These are phyloP conservation scores for Melanargia galathea DNA, from an alignment of 2,888 invertebrate species.

Conservation along the genomic window DNA sequence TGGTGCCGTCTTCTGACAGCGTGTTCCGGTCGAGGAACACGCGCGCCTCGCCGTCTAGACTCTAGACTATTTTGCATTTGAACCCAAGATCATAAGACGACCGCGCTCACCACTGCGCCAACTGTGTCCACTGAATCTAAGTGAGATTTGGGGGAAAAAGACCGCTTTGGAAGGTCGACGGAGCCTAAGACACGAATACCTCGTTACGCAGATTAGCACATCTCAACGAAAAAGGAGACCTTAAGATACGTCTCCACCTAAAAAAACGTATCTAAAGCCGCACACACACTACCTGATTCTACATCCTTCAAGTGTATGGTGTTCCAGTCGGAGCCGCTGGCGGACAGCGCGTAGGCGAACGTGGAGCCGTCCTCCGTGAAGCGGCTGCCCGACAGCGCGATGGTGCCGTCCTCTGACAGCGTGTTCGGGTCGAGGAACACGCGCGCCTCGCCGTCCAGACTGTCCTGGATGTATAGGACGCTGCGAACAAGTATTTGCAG, in stretches of 20 bases:
- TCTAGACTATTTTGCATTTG: too few relatives aligned
- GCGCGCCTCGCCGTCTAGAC: constrained; percentile 87
- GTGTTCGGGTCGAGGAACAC: constrained; percentile 98
- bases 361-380: constrained; percentile 95
- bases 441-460: constrained; percentile 87
- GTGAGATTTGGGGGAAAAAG: too few relatives aligned
- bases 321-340: constrained; percentile 98
- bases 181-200: too few relatives aligned
- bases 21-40: constrained; percentile 98
- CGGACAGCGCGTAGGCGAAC: constrained; percentile 95
- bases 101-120: too few relatives aligned
- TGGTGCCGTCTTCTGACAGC: constrained; percentile 94
- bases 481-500: constrained; percentile 70
- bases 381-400: constrained; percentile 87
- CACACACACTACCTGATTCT: constrained; percentile 83
- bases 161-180: too few relatives aligned
- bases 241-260: too few relatives aligned
- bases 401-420: constrained; percentile 94
- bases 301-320: constrained; percentile 92
- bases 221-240: too few relatives aligned
- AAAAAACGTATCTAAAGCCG: too few relatives aligned
- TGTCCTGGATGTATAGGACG: constrained; percentile 94
- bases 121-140: too few relatives aligned
- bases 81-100: too few relatives aligned
- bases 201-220: too few relatives aligned